Evolutionary conservation across 2,797 vertebrate genomes (phyloP).

Genomic region (Aplochiton taeniatus): DNA sequence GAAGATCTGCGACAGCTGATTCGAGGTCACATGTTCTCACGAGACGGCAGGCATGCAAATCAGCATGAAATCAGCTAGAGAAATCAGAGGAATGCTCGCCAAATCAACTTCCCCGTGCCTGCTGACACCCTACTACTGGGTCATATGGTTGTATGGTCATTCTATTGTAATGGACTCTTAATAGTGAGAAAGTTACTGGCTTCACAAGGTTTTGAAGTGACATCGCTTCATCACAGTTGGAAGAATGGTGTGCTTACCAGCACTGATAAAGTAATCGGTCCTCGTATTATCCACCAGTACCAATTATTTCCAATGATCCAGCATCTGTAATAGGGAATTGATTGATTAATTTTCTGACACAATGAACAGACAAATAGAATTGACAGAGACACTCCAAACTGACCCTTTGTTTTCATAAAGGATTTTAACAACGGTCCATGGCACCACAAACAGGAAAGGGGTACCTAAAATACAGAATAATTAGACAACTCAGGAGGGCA

Average conservation of each 20-base stretch:
- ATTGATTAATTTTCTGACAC: background rate
- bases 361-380: background rate
- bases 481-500: too few relatives aligned
- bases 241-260: slow-evolving; percentile 74
- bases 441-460: slow-evolving; percentile 70
- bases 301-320: slow-evolving; percentile 83
- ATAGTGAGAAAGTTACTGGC: background rate
- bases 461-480: background rate
- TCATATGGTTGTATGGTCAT: slow-evolving; percentile 4
- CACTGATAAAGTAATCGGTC: slow-evolving; percentile 85
- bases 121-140: background rate
- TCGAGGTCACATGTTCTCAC: slow-evolving; percentile 46
- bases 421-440: slow-evolving; percentile 75
- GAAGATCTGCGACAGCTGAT: background rate
- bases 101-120: background rate
- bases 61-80: slow-evolving; percentile 26
- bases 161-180: background rate
- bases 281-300: slow-evolving; percentile 95
- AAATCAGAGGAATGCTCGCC: background rate
- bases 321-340: slow-evolving; percentile 74
- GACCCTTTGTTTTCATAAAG: slow-evolving; percentile 79
- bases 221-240: too few relatives aligned
- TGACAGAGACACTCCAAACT: slow-evolving; percentile 28
- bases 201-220: too few relatives aligned
- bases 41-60: slow-evolving; percentile 23